phyloP scores from a whole-genome alignment of 2,797 vertebrate species.

The Hoplostethus atlanticus region DNA sequence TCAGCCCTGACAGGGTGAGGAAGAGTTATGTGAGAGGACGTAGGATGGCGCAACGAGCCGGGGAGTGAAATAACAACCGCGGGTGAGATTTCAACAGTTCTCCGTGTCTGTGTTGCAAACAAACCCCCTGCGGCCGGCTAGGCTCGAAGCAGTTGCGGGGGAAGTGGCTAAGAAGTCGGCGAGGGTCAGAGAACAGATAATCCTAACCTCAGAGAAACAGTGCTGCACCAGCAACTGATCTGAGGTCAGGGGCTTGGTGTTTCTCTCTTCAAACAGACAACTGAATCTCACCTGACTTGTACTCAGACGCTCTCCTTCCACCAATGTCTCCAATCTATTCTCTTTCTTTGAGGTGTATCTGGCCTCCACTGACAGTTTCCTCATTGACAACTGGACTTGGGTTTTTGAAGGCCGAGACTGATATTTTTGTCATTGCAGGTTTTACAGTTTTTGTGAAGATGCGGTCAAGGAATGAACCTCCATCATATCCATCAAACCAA shows the following conservation, averaged over 20 bases:
- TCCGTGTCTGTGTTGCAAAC: neutral
- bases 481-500: too few species aligned
- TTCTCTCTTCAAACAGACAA: neutral
- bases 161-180: neutral
- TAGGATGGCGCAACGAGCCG: neutral
- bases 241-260: neutral
- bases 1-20: neutral
- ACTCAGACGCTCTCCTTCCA: too few species aligned
- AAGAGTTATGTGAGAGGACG: too few species aligned
- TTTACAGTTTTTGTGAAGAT: too few species aligned
- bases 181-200: neutral
- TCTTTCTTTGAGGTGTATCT: too few species aligned
- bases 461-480: too few species aligned
- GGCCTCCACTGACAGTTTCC: too few species aligned
- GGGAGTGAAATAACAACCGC: neutral
- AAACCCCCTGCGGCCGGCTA: neutral
- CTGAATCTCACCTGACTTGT: too few species aligned
- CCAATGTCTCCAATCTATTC: too few species aligned
- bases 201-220: neutral
- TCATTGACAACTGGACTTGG: too few species aligned
- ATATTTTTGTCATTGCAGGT: too few species aligned
- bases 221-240: neutral
- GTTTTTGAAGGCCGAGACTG: too few species aligned
- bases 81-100: slow-evolving; percentile 7
- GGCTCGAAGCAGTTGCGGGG: neutral